These are phyloP conservation scores for Meteorus sp. DNA, from an alignment of 1,140 invertebrate genomes.

Conservation along the genomic window DNA sequence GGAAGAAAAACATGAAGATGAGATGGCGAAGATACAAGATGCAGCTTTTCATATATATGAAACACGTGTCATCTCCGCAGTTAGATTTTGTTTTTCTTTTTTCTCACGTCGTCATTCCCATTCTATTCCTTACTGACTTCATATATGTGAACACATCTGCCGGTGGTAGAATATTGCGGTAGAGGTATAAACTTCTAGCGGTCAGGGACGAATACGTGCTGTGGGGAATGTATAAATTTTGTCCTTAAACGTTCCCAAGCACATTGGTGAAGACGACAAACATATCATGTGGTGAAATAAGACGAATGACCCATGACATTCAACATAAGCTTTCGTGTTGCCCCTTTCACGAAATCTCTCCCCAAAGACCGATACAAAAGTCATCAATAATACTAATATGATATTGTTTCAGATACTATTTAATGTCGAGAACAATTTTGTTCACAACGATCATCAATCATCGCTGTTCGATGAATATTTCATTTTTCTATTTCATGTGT, in stretches of 20 bases:
- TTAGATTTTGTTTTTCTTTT: background rate
- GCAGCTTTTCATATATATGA: too few relatives aligned
- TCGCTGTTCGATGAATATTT: too few relatives aligned
- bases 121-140: too few relatives aligned
- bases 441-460: too few relatives aligned
- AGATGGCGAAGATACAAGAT: too few relatives aligned
- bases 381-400: constrained; percentile 7
- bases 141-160: constrained; percentile 1
- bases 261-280: too few relatives aligned
- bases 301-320: background rate
- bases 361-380: background rate
- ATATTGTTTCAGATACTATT: too few relatives aligned
- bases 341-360: background rate
- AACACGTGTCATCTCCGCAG: background rate
- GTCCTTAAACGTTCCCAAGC: background rate
- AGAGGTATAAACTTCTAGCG: constrained; percentile 12
- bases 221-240: background rate
- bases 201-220: constrained; percentile 18
- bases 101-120: too few relatives aligned
- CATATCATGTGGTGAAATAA: background rate
- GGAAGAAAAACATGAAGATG: too few relatives aligned
- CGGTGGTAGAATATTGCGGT: background rate
- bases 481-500: too few relatives aligned
- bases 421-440: too few relatives aligned
- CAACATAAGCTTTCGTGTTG: background rate